These are phyloP conservation scores for Poecile atricapillus DNA, from an alignment of 2,113 vertebrate species.

Conservation along the genomic window DNA sequence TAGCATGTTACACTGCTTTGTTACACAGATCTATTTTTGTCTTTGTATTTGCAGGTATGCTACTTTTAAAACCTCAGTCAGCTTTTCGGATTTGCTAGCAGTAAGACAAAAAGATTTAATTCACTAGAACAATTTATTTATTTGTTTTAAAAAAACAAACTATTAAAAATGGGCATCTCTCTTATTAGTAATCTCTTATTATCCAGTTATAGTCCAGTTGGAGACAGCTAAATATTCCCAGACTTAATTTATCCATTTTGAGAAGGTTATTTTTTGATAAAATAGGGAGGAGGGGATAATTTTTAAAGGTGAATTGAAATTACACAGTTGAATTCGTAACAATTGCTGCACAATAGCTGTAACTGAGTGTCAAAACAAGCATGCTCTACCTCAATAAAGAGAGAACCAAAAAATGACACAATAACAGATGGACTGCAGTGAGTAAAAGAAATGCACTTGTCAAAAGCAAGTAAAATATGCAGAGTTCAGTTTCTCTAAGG, in stretches of 20 bases:
- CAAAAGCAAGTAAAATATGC: neutral
- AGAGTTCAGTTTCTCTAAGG: neutral
- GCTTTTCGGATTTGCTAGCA: neutral
- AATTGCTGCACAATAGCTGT: neutral
- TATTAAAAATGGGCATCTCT: neutral
- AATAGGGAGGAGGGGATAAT: neutral
- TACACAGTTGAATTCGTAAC: neutral
- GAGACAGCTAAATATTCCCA: neutral
- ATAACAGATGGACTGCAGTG: neutral
- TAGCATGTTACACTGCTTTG: neutral
- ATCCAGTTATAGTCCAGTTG: neutral
- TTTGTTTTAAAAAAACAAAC: neutral
- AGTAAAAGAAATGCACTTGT: neutral
- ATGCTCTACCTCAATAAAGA: neutral
- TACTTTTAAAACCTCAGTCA: neutral
- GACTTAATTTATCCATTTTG: neutral
- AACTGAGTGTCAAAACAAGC: neutral
- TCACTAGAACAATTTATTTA: neutral
- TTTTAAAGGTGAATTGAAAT: slow-evolving; percentile 8
- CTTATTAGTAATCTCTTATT: neutral
- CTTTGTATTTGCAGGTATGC: neutral
- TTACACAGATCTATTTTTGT: neutral
- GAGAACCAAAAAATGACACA: neutral
- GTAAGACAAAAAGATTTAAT: neutral
- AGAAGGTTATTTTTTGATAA: neutral